phyloP scores from a whole-genome alignment of 2,888 invertebrate genomes.

The Peribatodes rhomboidaria region DNA sequence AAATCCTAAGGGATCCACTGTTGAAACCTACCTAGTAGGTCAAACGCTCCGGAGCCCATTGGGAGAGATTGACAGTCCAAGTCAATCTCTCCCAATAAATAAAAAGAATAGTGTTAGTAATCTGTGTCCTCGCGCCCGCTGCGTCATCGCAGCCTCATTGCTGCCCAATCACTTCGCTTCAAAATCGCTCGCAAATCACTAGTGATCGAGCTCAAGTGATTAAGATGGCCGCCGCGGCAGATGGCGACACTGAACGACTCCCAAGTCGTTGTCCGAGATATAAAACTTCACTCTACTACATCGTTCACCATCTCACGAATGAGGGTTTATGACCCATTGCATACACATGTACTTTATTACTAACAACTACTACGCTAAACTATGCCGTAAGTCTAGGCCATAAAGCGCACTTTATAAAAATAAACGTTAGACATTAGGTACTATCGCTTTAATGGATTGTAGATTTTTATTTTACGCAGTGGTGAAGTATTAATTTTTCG shows the following conservation, averaged over 20 bases:
- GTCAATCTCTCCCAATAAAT: no score
- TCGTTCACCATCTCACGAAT: constrained; percentile 20
- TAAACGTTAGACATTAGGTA: neutral
- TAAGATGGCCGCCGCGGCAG: neutral
- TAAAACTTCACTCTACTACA: constrained; percentile 24
- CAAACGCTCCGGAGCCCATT: no score
- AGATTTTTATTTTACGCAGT: constrained; percentile 21
- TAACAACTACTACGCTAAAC: constrained; percentile 16
- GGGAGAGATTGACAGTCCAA: no score
- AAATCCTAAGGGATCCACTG: no score
- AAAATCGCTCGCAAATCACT: no score
- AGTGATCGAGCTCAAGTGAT: no score
- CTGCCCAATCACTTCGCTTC: no score
- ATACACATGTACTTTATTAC: constrained; percentile 18
- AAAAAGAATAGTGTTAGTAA: no score
- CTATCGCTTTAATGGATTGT: constrained; percentile 28
- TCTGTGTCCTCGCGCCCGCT: no score
- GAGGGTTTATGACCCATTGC: constrained; percentile 27
- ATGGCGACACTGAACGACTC: constrained; percentile 4
- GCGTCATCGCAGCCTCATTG: no score
- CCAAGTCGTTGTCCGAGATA: constrained; percentile 4
- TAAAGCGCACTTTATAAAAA: constrained; percentile 11
- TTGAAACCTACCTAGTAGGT: no score
- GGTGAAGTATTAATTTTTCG: constrained; percentile 3
- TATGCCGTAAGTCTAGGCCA: constrained; percentile 6